Base-by-base conservation (phyloP, 2,797 vertebrate species). In the Lutra lutra region DNA sequence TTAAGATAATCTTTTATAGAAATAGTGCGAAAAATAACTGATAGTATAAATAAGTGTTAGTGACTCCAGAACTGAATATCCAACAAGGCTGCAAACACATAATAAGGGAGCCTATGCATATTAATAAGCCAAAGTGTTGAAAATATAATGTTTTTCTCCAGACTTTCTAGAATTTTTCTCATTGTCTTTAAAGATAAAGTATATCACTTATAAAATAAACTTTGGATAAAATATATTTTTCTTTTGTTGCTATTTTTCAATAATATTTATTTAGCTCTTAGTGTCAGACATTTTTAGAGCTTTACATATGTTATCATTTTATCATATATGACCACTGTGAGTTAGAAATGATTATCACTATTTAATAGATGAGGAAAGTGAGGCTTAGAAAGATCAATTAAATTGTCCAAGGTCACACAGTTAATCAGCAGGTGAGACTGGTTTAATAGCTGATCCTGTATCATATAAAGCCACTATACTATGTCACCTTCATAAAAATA, bases 1-100 rank as follows among this genome's bases (percentile, higher is more conserved):
- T 72, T 90, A 78, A 92, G 89, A 89, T 40, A 89, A 79, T 32
- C 75, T 75, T 94, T 95, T 79, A 64, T 51, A 91, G 40, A 70
- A 84, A 58, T 68, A 77, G 66, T 62, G 79, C 13, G 5, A 64
- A 73, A 85, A 86, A 46, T 48, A 82, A 92, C 23, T 70, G 54
- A 51, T 13, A 38, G 21, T 46, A 48, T 85, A 73, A 27, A 35
- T 29, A 51, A 60, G 17, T 64, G 35, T 73, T 89, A 70, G 54
- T 84, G 17, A 95, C 40, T 85, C 64, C 4, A 95, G 93, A 95
- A 93, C 35, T 46, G 32, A 88, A 77, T 73, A 91, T 25, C 8
- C 18, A 77, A 21, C 79, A 80, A 86, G 32, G 25, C 17, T 91
- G 17, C 25, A 40, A 58, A 27, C 21, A 90, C 12, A 75, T 48